Evolutionary conservation across 2,888 invertebrate genomes (phyloP), one percentile per base, ranked within the genome.

Genomic region (Drosophila acutilabella): DNA sequence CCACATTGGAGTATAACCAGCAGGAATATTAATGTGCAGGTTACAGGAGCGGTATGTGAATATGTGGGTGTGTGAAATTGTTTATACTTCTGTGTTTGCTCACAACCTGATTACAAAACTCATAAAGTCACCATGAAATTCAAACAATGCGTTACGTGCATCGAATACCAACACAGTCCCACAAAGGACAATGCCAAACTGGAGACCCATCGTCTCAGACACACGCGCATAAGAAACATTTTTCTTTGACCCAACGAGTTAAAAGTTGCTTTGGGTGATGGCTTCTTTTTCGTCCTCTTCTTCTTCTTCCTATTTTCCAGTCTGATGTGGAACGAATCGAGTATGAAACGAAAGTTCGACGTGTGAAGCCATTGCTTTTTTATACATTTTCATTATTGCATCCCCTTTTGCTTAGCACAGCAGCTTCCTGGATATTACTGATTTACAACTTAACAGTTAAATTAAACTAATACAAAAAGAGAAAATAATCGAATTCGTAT

Each of bases 61-160:
- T 56, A 8, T 8, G 30, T 30, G 50, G 8, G 50, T 41, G 60
- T 41, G 50, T 36, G 48, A 52, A 53, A 14, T 47, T 20, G 58
- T 65, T 64, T 67, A 57, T 53, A 59, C 62, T 71, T 64, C 74
- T 71, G 64, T 85, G 84, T 77, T 84, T 77, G 69, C 69, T 69
- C 71, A 59, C 74, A 80, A 80, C 78, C 81, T 78, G 85, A 86
- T 86, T 88, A 89, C 85, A 81, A 86, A 86, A 88, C 85, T 86
- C 85, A 86, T 86, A 86, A 86, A 89, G 85, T 89, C 89, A 88
- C 89, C 89, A 89, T 86, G 88, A 89, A 89, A 89, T 88, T 88
- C 85, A 89, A 89, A 89, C 85, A 86, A 86, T 86, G 88, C 85
- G 80, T 71, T 86, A 89, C 85, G 89, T 86, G 85, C 85, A 82